Evolutionary conservation across 2,888 invertebrate genomes (phyloP).

Genomic region (Gymnocheta viridis): DNA sequence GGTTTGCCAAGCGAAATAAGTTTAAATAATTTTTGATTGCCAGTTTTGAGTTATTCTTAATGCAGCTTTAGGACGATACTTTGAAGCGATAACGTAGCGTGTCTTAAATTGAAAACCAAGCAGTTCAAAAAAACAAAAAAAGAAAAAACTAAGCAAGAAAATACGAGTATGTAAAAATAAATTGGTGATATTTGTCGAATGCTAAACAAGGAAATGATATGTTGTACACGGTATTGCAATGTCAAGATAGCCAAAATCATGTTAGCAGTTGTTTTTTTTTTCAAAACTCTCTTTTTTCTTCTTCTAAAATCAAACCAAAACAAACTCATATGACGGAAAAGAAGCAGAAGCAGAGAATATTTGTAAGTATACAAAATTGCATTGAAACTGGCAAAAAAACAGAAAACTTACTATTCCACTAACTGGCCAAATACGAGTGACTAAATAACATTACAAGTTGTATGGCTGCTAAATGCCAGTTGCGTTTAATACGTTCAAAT

Average conservation of each 20-base stretch:
- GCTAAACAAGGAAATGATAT: slow-evolving; percentile 63
- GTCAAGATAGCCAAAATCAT: slow-evolving; percentile 45
- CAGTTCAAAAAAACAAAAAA: background rate
- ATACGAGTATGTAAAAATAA: background rate
- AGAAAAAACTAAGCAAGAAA: background rate
- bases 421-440: slow-evolving; percentile 42
- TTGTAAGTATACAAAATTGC: slow-evolving; percentile 24
- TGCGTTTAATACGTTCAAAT: slow-evolving; percentile 77
- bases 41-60: background rate
- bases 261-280: slow-evolving; percentile 38
- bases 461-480: slow-evolving; percentile 75
- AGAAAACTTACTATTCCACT: slow-evolving; percentile 64
- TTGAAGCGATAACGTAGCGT: background rate
- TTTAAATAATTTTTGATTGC: no score
- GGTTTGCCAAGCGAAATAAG: no score
- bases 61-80: background rate
- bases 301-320: slow-evolving; percentile 6
- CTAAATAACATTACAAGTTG: slow-evolving; percentile 68
- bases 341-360: slow-evolving; percentile 42
- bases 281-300: background rate
- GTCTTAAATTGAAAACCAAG: background rate
- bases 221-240: slow-evolving; percentile 42
- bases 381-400: slow-evolving; percentile 29
- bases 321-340: slow-evolving; percentile 51
- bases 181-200: slow-evolving; percentile 31